These are phyloP conservation scores for Epinephelus awoara DNA, from an alignment of 2,797 vertebrate genomes.

Conservation along the genomic window DNA sequence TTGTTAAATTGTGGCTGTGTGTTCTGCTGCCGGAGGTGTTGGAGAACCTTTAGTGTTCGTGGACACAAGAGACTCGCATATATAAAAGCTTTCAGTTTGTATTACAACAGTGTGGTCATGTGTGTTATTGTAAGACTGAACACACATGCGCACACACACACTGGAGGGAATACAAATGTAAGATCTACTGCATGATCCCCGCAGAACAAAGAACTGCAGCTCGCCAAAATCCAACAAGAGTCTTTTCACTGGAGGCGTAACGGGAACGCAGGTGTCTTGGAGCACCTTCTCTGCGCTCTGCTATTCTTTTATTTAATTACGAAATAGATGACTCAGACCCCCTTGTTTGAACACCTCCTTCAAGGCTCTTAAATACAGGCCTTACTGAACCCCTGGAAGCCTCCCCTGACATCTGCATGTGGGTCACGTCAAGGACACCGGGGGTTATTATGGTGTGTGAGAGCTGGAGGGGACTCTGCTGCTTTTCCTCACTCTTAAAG, in stretches of 20 bases:
- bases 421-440: slow-evolving; percentile 77
- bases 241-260: slow-evolving; percentile 50
- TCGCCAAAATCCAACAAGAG: slow-evolving; percentile 51
- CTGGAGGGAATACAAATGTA: slow-evolving; percentile 15
- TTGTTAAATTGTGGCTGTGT: slow-evolving; percentile 85
- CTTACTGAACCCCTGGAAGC: slow-evolving; percentile 53
- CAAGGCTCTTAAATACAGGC: slow-evolving; percentile 44
- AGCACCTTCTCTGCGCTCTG: slow-evolving; percentile 36
- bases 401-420: slow-evolving; percentile 67
- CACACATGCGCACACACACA: slow-evolving; percentile 12
- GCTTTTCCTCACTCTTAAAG: slow-evolving; percentile 71
- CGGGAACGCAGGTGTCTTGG: slow-evolving; percentile 72
- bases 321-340: slow-evolving; percentile 63
- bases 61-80: slow-evolving; percentile 40
- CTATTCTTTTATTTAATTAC: slow-evolving; percentile 63
- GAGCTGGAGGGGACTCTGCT: slow-evolving; percentile 45
- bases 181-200: slow-evolving; percentile 13
- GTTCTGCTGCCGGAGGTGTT: slow-evolving; percentile 70
- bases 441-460: slow-evolving; percentile 62
- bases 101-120: slow-evolving; percentile 40
- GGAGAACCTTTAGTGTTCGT: slow-evolving; percentile 39
- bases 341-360: slow-evolving; percentile 40
- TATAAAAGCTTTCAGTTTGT: slow-evolving; percentile 41
- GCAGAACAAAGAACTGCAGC: slow-evolving; percentile 50
- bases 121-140: slow-evolving; percentile 37